A percentile compares a stretch with the other conserved stretches of the same genome.
Conservation (phyloP, 2,113 vertebrate genomes). For the Pampusana beccarii region DNA sequence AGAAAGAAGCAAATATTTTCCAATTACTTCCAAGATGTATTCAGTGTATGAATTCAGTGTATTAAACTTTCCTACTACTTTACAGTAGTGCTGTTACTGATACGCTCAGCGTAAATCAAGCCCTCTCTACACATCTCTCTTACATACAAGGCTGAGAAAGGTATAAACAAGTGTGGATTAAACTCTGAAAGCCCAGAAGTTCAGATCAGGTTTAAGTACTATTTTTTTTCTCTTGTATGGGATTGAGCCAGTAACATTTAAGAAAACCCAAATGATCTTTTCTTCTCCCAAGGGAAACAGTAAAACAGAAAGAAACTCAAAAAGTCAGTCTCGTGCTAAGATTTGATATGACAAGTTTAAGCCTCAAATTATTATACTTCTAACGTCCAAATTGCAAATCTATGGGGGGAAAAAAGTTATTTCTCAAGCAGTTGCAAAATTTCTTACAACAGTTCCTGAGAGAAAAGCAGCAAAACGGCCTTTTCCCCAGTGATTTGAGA, state of each 20-base stretch:
- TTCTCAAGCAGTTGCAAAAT: background rate
- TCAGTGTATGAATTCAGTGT: background rate
- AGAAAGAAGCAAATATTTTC: background rate
- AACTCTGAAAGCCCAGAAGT: background rate
- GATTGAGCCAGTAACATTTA: slow-evolving; percentile 26
- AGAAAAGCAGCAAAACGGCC: background rate
- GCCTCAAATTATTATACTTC: background rate
- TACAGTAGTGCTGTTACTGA: background rate
- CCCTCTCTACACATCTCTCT: background rate
- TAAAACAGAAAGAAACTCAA: background rate
- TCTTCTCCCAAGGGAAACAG: background rate
- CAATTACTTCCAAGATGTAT: background rate
- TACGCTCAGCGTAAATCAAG: background rate
- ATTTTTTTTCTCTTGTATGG: slow-evolving; percentile 36
- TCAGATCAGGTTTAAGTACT: background rate
- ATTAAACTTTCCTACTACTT: background rate
- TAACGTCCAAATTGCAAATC: background rate
- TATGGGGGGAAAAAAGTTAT: background rate
- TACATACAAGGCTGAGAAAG: background rate
- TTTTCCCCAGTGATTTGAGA: background rate
- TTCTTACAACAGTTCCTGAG: background rate
- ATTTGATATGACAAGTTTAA: background rate
- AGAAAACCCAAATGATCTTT: slow-evolving; percentile 14
- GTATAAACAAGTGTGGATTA: background rate
- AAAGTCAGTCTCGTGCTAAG: background rate